Evolutionary conservation across 2,888 invertebrate species (phyloP).

Genomic region (Dryocosmus kuriphilus): DNA sequence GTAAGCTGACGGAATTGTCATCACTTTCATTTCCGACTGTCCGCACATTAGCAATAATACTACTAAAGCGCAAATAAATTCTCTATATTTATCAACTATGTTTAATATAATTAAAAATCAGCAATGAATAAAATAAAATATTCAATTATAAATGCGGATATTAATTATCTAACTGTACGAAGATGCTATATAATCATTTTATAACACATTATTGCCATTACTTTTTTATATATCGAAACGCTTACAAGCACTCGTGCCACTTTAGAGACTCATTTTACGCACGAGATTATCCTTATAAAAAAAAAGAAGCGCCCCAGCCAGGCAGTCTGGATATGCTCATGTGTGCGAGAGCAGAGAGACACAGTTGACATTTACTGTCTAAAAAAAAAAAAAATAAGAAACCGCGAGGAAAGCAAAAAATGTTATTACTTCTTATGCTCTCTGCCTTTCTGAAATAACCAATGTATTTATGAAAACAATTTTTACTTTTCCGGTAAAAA

Average conservation of each 20-base stretch:
- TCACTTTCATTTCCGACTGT: conserved; percentile 19
- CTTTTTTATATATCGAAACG: not conserved
- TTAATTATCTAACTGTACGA: too few relatives aligned
- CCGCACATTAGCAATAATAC: conserved; percentile 6
- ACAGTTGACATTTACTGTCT: conserved; percentile 13
- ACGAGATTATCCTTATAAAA: conserved; percentile 40
- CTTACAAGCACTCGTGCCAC: not conserved
- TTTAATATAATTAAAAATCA: too few relatives aligned
- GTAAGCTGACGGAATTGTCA: conserved; percentile 16
- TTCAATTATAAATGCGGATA: too few relatives aligned
- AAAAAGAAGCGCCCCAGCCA: conserved; percentile 34
- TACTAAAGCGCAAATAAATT: not conserved
- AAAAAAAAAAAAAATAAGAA: not conserved
- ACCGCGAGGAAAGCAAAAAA: too few relatives aligned
- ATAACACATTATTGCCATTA: not conserved
- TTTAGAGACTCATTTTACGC: conserved; percentile 44
- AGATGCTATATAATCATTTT: not conserved
- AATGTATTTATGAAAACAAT: too few relatives aligned
- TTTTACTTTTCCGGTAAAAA: too few relatives aligned
- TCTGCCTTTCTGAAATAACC: too few relatives aligned
- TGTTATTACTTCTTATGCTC: too few relatives aligned
- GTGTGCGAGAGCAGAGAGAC: conserved; percentile 10
- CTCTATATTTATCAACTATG: not conserved
- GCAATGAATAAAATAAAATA: too few relatives aligned
- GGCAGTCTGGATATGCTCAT: conserved; percentile 50